phyloP scores from a whole-genome alignment of 2,797 vertebrate species.

The Channa striata region DNA sequence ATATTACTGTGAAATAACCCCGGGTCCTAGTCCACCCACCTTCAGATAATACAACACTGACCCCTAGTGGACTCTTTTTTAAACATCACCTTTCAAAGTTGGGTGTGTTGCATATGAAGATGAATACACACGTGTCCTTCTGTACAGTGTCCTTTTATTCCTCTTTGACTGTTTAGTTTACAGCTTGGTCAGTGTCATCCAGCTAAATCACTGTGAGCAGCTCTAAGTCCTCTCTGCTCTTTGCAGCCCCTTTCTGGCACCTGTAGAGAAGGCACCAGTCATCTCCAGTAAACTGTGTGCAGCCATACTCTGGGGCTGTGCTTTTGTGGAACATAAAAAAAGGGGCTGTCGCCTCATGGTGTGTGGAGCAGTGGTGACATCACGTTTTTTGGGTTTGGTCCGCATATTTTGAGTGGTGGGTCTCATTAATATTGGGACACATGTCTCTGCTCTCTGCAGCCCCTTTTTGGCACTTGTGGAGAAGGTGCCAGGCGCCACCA shows the following conservation, averaged over 20 bases:
- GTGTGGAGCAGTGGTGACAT: slow-evolving; percentile 61
- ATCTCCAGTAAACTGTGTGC: slow-evolving; percentile 9
- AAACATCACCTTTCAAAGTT: slow-evolving; percentile 29
- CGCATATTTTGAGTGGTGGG: slow-evolving; percentile 64
- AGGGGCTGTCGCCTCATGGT: not conserved
- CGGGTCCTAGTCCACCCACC: not conserved
- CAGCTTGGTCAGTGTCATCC: slow-evolving; percentile 48
- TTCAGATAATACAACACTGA: slow-evolving; percentile 60
- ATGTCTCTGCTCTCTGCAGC: slow-evolving; percentile 60
- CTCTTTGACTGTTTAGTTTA: not conserved
- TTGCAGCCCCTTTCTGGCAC: slow-evolving; percentile 48
- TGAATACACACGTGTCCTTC: not conserved
- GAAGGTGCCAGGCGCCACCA: slow-evolving; percentile 1
- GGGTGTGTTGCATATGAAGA: not conserved
- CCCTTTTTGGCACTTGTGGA: slow-evolving; percentile 45
- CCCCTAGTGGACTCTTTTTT: slow-evolving; percentile 59
- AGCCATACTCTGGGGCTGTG: slow-evolving; percentile 14
- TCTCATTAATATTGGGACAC: slow-evolving; percentile 64
- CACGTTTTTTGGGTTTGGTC: slow-evolving; percentile 53
- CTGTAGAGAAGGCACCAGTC: slow-evolving; percentile 20
- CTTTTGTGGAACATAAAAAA: rapidly evolving
- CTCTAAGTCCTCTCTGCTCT: slow-evolving; percentile 62
- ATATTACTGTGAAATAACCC: not conserved
- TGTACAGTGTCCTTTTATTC: not conserved
- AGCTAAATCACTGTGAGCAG: slow-evolving; percentile 77